phyloP scores from a whole-genome alignment of 2,888 invertebrate genomes.

The Diploptera punctata region DNA sequence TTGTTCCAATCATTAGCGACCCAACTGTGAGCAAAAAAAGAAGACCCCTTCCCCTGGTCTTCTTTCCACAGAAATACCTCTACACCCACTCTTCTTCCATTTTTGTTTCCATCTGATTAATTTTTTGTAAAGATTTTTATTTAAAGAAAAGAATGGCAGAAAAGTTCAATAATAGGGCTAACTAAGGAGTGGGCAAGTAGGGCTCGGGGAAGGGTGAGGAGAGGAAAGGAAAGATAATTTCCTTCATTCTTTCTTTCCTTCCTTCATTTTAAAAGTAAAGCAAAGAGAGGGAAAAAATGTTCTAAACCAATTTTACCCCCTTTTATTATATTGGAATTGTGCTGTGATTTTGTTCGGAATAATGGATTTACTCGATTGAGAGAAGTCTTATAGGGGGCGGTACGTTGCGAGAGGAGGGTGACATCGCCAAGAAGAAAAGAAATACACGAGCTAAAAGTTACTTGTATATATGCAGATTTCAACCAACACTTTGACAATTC shows the following conservation, averaged over 20 bases:
- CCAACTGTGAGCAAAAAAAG: no score
- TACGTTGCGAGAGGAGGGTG: background rate
- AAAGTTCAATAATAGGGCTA: constrained; percentile 40
- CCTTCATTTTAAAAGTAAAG: constrained; percentile 39
- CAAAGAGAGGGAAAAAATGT: constrained; percentile 29
- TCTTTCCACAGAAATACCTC: background rate
- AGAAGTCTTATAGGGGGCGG: constrained; percentile 10
- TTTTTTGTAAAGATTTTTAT: constrained; percentile 35
- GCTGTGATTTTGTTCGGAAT: constrained; percentile 39
- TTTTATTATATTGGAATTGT: constrained; percentile 39
- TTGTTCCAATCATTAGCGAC: constrained; percentile 17
- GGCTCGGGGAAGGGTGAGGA: constrained; percentile 5
- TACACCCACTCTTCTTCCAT: background rate
- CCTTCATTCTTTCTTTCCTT: constrained; percentile 40
- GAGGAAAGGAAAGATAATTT: constrained; percentile 36
- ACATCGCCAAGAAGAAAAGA: background rate
- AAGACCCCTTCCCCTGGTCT: no score
- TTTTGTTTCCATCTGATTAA: constrained; percentile 38
- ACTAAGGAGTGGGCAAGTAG: constrained; percentile 33
- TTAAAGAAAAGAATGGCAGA: constrained; percentile 35
- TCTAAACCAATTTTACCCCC: constrained; percentile 36
- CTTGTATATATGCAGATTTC: background rate
- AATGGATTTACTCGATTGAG: constrained; percentile 39
- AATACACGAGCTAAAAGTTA: background rate
- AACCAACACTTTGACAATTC: no score